Percentiles rank a stretch among this genome's conserved stretches.
Conservation (phyloP, 2,888 invertebrate genomes). For the Pherbina coryleti region DNA sequence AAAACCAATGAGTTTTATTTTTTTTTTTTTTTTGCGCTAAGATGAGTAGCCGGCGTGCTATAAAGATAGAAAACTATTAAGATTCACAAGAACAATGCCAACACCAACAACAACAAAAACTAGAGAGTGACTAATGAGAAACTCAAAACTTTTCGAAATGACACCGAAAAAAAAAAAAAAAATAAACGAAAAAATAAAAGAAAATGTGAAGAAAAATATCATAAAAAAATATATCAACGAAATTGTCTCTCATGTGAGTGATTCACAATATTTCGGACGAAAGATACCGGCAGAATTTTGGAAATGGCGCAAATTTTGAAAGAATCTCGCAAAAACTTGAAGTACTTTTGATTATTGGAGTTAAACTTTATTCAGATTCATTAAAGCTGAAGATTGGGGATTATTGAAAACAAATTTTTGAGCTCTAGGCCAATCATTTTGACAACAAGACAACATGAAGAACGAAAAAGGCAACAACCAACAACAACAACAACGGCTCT, state of each 20-base stretch:
- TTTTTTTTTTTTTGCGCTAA: not conserved
- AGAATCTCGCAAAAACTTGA: not conserved
- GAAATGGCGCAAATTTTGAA: not conserved
- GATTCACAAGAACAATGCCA: not conserved
- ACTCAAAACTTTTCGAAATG: slow-evolving; percentile 32
- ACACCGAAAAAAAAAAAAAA: not conserved
- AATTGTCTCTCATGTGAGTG: slow-evolving; percentile 30
- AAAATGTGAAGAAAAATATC: not conserved
- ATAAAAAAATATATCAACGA: not conserved
- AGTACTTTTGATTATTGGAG: no score
- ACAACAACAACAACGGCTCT: no score
- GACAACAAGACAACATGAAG: no score
- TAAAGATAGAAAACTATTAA: not conserved
- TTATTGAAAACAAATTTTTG: no score
- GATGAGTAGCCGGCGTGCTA: not conserved
- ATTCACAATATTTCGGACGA: slow-evolving; percentile 9
- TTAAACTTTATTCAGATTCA: no score
- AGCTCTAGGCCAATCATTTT: no score
- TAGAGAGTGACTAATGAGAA: slow-evolving; percentile 33
- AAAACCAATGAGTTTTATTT: not conserved
- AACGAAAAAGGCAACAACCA: no score
- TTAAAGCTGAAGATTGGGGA: no score
- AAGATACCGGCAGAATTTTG: not conserved
- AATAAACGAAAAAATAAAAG: not conserved
- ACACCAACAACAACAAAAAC: slow-evolving; percentile 1